Conservation (phyloP, 2,113 vertebrate species). For the Dicaeum eximium region DNA sequence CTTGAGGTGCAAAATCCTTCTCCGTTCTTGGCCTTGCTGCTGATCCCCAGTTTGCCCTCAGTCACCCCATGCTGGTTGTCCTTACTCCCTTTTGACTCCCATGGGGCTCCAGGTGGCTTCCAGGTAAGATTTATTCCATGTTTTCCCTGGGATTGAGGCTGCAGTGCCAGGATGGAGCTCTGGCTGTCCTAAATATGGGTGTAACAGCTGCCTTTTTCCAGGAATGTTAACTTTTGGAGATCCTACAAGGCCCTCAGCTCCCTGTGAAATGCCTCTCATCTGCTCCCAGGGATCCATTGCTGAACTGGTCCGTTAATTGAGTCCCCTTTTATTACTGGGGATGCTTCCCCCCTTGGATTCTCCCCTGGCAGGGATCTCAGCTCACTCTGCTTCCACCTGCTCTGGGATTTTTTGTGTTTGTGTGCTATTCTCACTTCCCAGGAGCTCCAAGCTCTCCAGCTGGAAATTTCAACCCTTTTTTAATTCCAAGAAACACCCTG, state of each 20-base stretch:
- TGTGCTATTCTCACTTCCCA: not conserved
- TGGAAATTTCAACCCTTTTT: not conserved
- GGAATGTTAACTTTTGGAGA: not conserved
- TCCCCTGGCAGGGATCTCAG: not conserved
- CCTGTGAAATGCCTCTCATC: not conserved
- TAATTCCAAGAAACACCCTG: not conserved
- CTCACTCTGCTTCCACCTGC: not conserved
- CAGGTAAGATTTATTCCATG: not conserved
- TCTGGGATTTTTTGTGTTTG: not conserved
- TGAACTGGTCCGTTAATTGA: not conserved
- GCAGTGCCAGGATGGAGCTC: not conserved
- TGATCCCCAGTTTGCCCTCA: not conserved
- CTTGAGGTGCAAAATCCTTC: not conserved
- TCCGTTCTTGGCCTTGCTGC: not conserved
- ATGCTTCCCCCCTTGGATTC: not conserved
- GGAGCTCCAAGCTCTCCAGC: not conserved
- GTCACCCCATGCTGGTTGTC: not conserved
- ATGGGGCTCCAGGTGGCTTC: not conserved
- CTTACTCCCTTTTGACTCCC: not conserved
- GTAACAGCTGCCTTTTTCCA: not conserved
- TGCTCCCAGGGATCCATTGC: not conserved
- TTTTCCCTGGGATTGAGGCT: not conserved
- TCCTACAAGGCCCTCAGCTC: not conserved
- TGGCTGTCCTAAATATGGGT: not conserved
- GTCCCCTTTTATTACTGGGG: not conserved